Conservation (phyloP, 2,797 vertebrate species). For the Brachymystax lenok region DNA sequence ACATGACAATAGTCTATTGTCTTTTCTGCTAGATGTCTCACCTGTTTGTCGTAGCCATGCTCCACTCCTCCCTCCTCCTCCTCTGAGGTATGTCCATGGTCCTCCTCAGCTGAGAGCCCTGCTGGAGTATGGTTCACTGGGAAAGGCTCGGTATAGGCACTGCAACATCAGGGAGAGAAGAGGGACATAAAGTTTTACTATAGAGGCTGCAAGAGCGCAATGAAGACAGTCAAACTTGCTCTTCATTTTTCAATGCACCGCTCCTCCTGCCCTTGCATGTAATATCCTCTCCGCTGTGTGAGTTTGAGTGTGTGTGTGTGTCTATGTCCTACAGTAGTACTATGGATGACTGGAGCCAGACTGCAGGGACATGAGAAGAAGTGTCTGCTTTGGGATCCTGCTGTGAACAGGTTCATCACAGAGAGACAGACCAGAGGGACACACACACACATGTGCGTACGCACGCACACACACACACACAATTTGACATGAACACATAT, state of each 20-base stretch:
- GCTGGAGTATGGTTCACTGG: slow-evolving; percentile 79
- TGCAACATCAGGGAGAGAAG: slow-evolving; percentile 52
- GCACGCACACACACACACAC: not conserved
- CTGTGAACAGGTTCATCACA: slow-evolving; percentile 35
- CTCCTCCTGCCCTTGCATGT: not conserved
- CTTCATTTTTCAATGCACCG: not conserved
- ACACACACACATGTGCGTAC: not conserved
- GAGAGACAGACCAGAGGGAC: slow-evolving; percentile 9
- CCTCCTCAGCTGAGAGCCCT: slow-evolving; percentile 83
- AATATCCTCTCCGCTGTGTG: not conserved
- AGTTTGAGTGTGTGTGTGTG: not conserved
- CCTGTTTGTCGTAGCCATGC: slow-evolving; percentile 81
- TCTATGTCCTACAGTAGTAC: slow-evolving; percentile 32
- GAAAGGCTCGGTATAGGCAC: slow-evolving; percentile 94
- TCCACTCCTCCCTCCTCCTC: slow-evolving; percentile 84
- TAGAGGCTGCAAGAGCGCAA: slow-evolving; percentile 1
- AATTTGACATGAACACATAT: slow-evolving; percentile 20
- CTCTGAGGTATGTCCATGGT: slow-evolving; percentile 90
- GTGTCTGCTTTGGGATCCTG: slow-evolving; percentile 30
- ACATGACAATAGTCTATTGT: not conserved
- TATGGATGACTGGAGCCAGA: slow-evolving; percentile 53
- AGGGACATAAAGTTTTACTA: slow-evolving; percentile 12
- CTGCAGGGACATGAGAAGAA: slow-evolving; percentile 41
- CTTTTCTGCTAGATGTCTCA: slow-evolving; percentile 51
- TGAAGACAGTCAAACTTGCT: not conserved